Evolutionary conservation across 2,113 vertebrate genomes (phyloP).

Genomic region (Nothobranchius kuhntae): DNA sequence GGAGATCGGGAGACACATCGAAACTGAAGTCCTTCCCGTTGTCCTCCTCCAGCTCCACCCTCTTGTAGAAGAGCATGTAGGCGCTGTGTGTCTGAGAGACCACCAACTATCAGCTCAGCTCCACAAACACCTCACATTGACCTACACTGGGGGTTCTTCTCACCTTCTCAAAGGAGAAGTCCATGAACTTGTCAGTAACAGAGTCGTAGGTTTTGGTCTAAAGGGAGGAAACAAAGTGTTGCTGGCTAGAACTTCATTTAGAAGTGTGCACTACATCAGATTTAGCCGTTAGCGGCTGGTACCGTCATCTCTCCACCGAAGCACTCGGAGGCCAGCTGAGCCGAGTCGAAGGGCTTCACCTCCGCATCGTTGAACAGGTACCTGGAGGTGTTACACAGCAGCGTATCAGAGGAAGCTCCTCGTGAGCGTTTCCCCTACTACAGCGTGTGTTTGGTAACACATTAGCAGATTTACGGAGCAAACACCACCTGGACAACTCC

Average conservation of each 20-base stretch:
- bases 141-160: background rate
- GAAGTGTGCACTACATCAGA: no score
- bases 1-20: conserved; percentile 95
- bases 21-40: conserved; percentile 94
- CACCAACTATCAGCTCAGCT: background rate
- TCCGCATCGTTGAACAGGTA: conserved; percentile 99
- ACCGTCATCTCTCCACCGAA: conserved; percentile 99
- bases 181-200: conserved; percentile 99
- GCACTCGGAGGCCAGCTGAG: conserved; percentile 96
- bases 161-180: conserved; percentile 99
- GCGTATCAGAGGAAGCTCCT: no score
- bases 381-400: conserved; percentile 72
- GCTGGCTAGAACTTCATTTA: background rate
- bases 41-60: conserved; percentile 96
- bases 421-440: no score
- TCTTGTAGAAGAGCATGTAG: conserved; percentile 99
- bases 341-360: conserved; percentile 98
- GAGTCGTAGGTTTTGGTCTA: conserved; percentile 99
- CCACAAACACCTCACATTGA: background rate
- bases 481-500: no score
- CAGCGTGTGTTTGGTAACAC: no score
- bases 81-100: conserved; percentile 93
- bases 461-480: no score
- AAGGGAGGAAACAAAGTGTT: conserved; percentile 33
- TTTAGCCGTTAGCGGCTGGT: background rate